Evolutionary conservation across 1,140 invertebrate genomes (phyloP).

Genomic region (Aphis craccivora): DNA sequence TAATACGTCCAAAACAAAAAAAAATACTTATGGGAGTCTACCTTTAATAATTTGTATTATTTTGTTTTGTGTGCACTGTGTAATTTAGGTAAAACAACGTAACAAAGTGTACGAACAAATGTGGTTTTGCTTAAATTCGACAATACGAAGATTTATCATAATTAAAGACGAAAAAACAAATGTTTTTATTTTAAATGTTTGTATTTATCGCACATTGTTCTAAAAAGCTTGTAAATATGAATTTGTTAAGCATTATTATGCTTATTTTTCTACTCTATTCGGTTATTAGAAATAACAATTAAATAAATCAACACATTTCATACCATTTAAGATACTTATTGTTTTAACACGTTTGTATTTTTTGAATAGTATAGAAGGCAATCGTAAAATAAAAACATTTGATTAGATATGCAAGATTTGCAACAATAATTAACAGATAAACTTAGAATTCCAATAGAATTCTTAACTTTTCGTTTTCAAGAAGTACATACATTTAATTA

Average conservation of each 20-base stretch:
- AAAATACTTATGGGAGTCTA: neutral
- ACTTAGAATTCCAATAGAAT: neutral
- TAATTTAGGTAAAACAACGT: neutral
- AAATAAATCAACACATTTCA: slow-evolving; percentile 7
- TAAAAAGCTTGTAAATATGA: slow-evolving; percentile 5
- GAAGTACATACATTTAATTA: neutral
- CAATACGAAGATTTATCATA: neutral
- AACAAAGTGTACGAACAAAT: neutral
- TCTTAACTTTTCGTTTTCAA: neutral
- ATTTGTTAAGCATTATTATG: neutral
- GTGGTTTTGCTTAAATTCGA: neutral
- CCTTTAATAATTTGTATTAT: neutral
- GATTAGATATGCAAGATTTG: neutral
- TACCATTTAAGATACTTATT: slow-evolving; percentile 9
- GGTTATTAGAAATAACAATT: neutral
- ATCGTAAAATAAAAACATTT: slow-evolving; percentile 6
- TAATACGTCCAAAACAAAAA: neutral
- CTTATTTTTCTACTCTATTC: neutral
- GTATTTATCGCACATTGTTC: neutral
- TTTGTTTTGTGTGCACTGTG: neutral
- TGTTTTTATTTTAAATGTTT: neutral
- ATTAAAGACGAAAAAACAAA: neutral
- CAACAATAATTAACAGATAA: neutral
- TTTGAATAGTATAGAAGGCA: neutral
- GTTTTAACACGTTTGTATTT: slow-evolving; percentile 15